Conservation (phyloP, 2,113 vertebrate genomes). For the Colossoma macropomum region DNA sequence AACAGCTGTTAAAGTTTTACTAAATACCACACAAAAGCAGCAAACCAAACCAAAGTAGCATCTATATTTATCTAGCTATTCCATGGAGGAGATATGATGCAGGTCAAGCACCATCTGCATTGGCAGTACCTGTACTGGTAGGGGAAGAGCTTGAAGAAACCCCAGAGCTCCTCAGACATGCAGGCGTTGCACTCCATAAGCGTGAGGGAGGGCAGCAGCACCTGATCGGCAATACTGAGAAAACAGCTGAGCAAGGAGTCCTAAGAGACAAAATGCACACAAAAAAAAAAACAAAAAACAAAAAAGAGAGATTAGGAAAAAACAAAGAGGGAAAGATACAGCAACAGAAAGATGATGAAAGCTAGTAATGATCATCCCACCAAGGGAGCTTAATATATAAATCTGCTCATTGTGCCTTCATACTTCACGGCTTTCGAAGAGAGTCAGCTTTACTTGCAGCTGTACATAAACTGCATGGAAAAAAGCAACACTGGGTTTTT, state of each 20-base stretch:
- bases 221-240: conserved; percentile 87
- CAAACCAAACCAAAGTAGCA: too few species aligned
- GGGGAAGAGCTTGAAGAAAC: conserved; percentile 94
- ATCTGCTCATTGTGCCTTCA: neutral
- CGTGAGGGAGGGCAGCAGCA: conserved; percentile 87
- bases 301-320: conserved; percentile 43
- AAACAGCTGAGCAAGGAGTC: conserved; percentile 89
- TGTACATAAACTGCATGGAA: too few species aligned
- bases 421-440: too few species aligned
- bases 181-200: conserved; percentile 94
- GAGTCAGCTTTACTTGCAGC: too few species aligned
- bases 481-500: neutral
- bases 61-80: conserved; percentile 38
- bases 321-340: neutral
- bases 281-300: neutral
- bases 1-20: too few species aligned
- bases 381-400: neutral
- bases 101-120: neutral
- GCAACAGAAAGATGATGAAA: neutral
- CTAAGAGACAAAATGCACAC: conserved; percentile 62
- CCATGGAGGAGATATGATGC: neutral
- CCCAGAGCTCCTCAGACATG: conserved; percentile 95
- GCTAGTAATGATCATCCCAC: neutral
- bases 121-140: conserved; percentile 85
- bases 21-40: too few species aligned